Conservation (phyloP, 1,140 invertebrate species). For the Fopius arisanus region DNA sequence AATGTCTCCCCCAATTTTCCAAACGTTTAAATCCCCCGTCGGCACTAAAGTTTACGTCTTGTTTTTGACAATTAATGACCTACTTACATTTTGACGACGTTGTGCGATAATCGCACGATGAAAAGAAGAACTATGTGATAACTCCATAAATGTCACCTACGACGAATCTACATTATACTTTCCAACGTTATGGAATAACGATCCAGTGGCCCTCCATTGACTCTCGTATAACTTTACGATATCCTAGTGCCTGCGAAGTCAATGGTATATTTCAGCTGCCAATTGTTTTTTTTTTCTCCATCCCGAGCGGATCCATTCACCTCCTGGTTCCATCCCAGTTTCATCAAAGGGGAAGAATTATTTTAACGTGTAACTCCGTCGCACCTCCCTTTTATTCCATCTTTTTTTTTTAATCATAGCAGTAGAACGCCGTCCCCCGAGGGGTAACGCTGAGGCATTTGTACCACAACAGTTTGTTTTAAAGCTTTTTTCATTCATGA, state of each 20-base stretch:
- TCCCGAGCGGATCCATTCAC: not conserved
- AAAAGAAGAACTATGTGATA: slow-evolving; percentile 26
- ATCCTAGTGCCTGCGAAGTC: not conserved
- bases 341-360: not conserved
- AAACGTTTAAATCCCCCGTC: not conserved
- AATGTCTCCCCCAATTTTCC: not conserved
- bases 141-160: slow-evolving; percentile 17
- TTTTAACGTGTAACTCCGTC: not conserved
- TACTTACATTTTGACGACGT: slow-evolving; percentile 17
- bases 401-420: slow-evolving; percentile 14
- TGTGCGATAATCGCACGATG: not conserved
- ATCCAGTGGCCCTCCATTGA: not conserved
- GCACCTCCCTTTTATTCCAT: not conserved
- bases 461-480: slow-evolving; percentile 33
- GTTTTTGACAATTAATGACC: not conserved
- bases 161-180: slow-evolving; percentile 32
- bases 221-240: not conserved
- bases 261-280: slow-evolving; percentile 6
- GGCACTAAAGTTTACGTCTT: not conserved
- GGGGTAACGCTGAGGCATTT: slow-evolving; percentile 25
- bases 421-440: slow-evolving; percentile 16
- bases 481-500: slow-evolving; percentile 28
- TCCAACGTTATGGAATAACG: slow-evolving; percentile 37
- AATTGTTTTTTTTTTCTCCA: not conserved
- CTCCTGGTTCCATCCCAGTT: not conserved